phyloP scores from a whole-genome alignment of 2,113 vertebrate species.

The Apodemus sylvaticus region DNA sequence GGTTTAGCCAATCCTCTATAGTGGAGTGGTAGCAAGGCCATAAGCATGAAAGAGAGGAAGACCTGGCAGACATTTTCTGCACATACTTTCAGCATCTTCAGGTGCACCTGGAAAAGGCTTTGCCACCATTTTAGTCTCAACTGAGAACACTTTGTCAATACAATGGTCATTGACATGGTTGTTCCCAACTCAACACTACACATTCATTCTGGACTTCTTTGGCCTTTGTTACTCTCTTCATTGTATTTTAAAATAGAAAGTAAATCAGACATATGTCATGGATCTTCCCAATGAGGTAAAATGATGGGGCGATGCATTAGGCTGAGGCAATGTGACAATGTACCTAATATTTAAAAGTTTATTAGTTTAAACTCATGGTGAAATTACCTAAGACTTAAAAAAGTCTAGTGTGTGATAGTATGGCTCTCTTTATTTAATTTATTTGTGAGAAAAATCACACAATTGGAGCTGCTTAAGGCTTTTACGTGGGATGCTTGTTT shows the following conservation, averaged over 20 bases:
- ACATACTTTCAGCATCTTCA: neutral
- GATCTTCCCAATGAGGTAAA: neutral
- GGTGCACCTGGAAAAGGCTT: neutral
- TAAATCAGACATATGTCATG: neutral
- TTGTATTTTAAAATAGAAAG: conserved; percentile 21
- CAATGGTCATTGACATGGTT: neutral
- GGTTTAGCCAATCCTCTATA: neutral
- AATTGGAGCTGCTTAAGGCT: neutral
- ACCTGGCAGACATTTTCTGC: neutral
- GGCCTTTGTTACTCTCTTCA: neutral
- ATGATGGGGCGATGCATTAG: neutral
- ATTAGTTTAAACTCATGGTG: neutral
- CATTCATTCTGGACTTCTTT: neutral
- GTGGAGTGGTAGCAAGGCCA: neutral
- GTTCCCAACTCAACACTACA: neutral
- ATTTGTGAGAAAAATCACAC: neutral
- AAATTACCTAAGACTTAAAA: neutral
- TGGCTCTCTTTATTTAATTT: neutral
- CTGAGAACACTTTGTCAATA: neutral
- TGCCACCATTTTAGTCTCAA: neutral
- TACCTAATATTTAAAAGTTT: neutral
- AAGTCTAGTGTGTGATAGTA: neutral
- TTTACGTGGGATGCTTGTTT: neutral
- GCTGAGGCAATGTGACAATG: neutral
- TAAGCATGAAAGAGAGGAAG: neutral